Evolutionary conservation across 2,113 vertebrate genomes (phyloP).

Genomic region (Clarias batrachus): DNA sequence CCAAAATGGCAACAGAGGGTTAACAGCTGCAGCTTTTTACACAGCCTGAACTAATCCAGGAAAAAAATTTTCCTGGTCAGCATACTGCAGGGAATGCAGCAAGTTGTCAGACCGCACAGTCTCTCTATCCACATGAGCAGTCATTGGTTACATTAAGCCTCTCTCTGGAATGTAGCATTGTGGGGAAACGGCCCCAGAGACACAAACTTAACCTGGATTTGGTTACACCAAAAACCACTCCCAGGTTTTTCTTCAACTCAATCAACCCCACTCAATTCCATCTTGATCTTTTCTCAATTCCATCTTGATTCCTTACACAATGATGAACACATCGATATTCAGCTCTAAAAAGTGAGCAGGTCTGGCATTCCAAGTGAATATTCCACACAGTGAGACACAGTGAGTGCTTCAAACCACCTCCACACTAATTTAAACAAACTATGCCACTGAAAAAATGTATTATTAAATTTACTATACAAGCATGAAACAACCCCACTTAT

Average conservation of each 20-base stretch:
- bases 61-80: constrained; percentile 51
- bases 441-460: not conserved
- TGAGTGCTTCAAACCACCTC: not conserved
- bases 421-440: not conserved
- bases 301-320: not conserved
- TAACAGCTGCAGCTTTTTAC: constrained; percentile 37
- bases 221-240: constrained; percentile 24
- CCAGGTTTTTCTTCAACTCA: constrained; percentile 6
- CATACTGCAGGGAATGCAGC: constrained; percentile 46
- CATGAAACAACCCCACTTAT: not conserved
- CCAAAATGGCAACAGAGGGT: constrained; percentile 49
- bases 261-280: not conserved
- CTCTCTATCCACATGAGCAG: constrained; percentile 21
- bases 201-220: constrained; percentile 18
- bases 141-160: not conserved
- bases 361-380: not conserved
- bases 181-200: constrained; percentile 5
- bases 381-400: constrained; percentile 1
- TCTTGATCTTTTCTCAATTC: not conserved
- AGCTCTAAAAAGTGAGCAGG: constrained; percentile 10
- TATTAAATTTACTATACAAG: not conserved
- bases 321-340: constrained; percentile 10
- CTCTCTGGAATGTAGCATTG: constrained; percentile 38
- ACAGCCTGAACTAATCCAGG: constrained; percentile 43
- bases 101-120: constrained; percentile 7